Base-by-base conservation (phyloP, 2,113 vertebrate species). In the Manacus vitellinus region DNA sequence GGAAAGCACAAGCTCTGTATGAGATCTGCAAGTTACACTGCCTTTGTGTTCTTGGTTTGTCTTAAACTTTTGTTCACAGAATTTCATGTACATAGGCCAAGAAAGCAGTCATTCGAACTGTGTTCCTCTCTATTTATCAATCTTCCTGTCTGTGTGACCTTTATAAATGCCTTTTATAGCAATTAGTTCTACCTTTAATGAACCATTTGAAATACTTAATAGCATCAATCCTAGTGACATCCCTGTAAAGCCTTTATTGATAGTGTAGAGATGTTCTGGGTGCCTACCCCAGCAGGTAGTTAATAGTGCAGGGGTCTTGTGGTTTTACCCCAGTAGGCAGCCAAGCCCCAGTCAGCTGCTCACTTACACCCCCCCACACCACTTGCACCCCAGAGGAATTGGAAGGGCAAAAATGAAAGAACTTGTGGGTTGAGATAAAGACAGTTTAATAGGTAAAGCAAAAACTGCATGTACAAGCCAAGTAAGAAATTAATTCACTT, bases 21-120 rank as follows among this genome's bases (percentile, higher is more conserved):
- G 2, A 43, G 17, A 43, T 19, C 31, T 20, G 7, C 35, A 56
- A 8, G 15, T 71, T 82, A 21, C 1, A 2, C 11, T 58, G 37
- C 20, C 55, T 68, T 75, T 74, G 20, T 72, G 65, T 23, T 93
- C 49, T 73, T 65, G 19, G 6, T 71, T 92, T 93, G 25, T 35
- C 16, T 37, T 62, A 44, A 62, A 28, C 25, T 62, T 73, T 20
- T 81, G 12, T 87, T 85, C 33, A 55, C 0, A 3, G 37, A 55
- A 30, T 88, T 78, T 77, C 1, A 22, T 74, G 76, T 70, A 44
- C 66, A n/a, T 49, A 49, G 55, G 22, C 70, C 22, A 62, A 37
- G 21, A 30, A 41, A 44, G 46, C 28, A 54, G 37, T 58, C 54
- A 14, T 66, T 92, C 0, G 0, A n/a, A 44, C 24, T 58, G 9